These are phyloP conservation scores for Protonemura montana DNA, from an alignment of 2,888 invertebrate genomes.

Conservation along the genomic window DNA sequence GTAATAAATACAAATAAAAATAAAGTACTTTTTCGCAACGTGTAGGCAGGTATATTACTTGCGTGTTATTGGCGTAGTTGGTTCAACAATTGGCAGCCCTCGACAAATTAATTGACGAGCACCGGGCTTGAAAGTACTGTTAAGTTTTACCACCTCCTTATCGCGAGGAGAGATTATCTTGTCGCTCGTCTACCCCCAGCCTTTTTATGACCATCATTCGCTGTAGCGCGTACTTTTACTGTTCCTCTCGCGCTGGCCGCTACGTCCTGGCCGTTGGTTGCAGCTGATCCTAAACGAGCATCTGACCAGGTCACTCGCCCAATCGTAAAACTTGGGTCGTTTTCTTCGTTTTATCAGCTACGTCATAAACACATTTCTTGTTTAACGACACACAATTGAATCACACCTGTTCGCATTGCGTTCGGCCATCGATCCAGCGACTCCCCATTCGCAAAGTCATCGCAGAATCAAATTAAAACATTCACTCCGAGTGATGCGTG, in stretches of 20 bases:
- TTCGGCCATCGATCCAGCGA: neutral
- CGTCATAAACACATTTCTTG: slow-evolving; percentile 16
- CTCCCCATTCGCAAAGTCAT: neutral
- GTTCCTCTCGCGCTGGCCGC: neutral
- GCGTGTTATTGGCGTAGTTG: too few relatives aligned
- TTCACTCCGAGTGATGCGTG: neutral
- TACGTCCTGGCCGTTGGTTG: too few relatives aligned
- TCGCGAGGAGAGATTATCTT: neutral
- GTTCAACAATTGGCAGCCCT: neutral
- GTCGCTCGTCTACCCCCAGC: neutral
- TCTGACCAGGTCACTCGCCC: neutral
- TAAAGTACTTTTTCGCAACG: too few relatives aligned
- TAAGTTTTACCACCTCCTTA: neutral
- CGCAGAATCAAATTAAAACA: neutral
- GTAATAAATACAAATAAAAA: too few relatives aligned
- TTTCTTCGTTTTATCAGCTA: neutral
- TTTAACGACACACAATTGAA: slow-evolving; percentile 10
- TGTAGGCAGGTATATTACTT: too few relatives aligned
- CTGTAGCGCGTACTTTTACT: neutral
- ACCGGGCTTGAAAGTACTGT: neutral
- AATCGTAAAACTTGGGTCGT: neutral
- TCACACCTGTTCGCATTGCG: neutral
- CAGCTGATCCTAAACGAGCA: neutral
- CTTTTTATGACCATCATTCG: slow-evolving; percentile 17
- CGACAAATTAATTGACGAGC: too few relatives aligned